phyloP scores from a whole-genome alignment of 2,113 vertebrate species.

The Malurus melanocephalus region DNA sequence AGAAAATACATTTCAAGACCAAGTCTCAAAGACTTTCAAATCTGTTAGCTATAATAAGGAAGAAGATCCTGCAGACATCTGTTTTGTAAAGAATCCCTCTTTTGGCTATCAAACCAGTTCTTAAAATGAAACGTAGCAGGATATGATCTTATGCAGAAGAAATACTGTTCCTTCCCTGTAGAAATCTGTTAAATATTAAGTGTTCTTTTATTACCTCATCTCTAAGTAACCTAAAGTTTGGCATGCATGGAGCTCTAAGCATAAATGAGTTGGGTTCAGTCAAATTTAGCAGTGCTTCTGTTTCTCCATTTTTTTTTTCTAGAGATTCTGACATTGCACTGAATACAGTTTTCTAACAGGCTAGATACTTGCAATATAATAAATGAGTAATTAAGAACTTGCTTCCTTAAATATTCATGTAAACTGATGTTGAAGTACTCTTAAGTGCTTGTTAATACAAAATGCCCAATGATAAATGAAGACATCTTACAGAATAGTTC shows the following conservation, averaged over 20 bases:
- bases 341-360: background rate
- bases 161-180: background rate
- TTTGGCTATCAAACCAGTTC: background rate
- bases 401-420: background rate
- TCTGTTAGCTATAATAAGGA: background rate
- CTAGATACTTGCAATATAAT: background rate
- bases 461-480: background rate
- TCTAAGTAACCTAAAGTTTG: background rate
- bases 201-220: conserved; percentile 29
- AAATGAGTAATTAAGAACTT: background rate
- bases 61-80: background rate
- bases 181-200: conserved; percentile 29
- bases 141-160: conserved; percentile 36
- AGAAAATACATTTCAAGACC: background rate
- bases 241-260: background rate
- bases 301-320: background rate
- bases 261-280: background rate
- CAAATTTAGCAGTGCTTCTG: background rate
- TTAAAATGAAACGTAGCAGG: conserved; percentile 13
- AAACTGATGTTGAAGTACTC: background rate
- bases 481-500: background rate
- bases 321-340: background rate
- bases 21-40: background rate
- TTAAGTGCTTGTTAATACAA: background rate
- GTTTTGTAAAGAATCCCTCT: conserved; percentile 10